A percentile compares a stretch with the other conserved stretches of the same genome.
Evolutionary conservation across 2,888 invertebrate species (phyloP).

Genomic region (Teinopalpus imperialis): DNA sequence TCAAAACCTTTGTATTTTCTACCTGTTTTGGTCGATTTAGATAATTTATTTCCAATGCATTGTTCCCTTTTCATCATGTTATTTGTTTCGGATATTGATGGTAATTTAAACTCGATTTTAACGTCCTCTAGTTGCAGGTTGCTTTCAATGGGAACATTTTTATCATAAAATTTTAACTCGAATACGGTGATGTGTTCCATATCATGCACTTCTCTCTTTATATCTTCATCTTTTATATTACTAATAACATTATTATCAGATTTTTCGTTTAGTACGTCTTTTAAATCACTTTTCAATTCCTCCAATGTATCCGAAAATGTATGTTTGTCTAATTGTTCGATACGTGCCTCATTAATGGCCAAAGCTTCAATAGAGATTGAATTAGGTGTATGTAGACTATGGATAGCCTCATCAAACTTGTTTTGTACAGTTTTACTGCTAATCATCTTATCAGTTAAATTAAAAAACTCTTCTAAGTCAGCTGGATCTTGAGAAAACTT

Average conservation of each 20-base stretch:
- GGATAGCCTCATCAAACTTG: slow-evolving; percentile 44
- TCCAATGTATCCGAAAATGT: slow-evolving; percentile 59
- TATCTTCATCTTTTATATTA: slow-evolving; percentile 33
- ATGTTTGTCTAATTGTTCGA: slow-evolving; percentile 32
- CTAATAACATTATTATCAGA: slow-evolving; percentile 39
- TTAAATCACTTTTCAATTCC: slow-evolving; percentile 61
- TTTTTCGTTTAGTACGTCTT: slow-evolving; percentile 50
- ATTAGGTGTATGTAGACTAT: slow-evolving; percentile 62
- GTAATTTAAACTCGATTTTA: slow-evolving; percentile 50
- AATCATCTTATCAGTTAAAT: slow-evolving; percentile 66
- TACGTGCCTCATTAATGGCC: slow-evolving; percentile 34
- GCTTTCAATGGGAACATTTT: slow-evolving; percentile 30
- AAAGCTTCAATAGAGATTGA: slow-evolving; percentile 66
- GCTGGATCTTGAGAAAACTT: slow-evolving; percentile 68
- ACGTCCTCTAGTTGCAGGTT: slow-evolving; percentile 28
- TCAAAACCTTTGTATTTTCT: slow-evolving; percentile 55
- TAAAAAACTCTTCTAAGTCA: slow-evolving; percentile 70
- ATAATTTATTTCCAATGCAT: slow-evolving; percentile 49
- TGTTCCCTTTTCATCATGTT: slow-evolving; percentile 44
- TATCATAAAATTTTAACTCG: slow-evolving; percentile 54
- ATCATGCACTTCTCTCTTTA: slow-evolving; percentile 50
- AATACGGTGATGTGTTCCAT: slow-evolving; percentile 73
- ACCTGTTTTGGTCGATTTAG: slow-evolving; percentile 52
- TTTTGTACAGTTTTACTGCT: slow-evolving; percentile 39
- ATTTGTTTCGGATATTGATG: slow-evolving; percentile 60